These are phyloP conservation scores for Drosophila lacteicornis DNA, from an alignment of 1,140 invertebrate species.

Conservation along the genomic window DNA sequence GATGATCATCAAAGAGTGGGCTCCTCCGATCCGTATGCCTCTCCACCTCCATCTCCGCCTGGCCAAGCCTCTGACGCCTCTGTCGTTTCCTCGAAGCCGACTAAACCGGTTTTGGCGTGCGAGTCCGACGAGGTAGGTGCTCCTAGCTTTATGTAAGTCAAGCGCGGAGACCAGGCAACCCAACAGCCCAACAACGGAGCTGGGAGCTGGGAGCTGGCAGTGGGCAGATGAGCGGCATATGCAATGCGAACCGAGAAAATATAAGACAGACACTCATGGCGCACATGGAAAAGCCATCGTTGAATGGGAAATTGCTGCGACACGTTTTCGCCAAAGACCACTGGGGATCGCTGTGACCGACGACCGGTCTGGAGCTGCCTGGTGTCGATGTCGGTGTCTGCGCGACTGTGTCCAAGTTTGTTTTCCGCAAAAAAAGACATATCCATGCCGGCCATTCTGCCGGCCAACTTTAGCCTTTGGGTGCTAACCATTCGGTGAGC, in stretches of 20 bases:
- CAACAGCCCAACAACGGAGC: conserved; percentile 18
- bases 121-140: conserved; percentile 48
- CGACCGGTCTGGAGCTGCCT: conserved; percentile 23
- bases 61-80: conserved; percentile 53
- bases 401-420: conserved; percentile 37
- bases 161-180: conserved; percentile 48
- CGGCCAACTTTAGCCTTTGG: conserved; percentile 77
- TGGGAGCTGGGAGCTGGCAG: conserved; percentile 22
- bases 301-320: conserved; percentile 77
- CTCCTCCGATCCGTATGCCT: neutral
- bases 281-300: conserved; percentile 64
- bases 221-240: conserved; percentile 69
- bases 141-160: conserved; percentile 81
- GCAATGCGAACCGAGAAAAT: conserved; percentile 51
- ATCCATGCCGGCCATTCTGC: conserved; percentile 55
- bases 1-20: conserved; percentile 27
- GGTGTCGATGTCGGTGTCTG: conserved; percentile 46
- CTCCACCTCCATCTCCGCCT: conserved; percentile 13
- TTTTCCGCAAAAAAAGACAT: conserved; percentile 45
- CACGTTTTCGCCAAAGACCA: conserved; percentile 70
- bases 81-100: conserved; percentile 73
- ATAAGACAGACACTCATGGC: conserved; percentile 27
- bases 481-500: conserved; percentile 55
- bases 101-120: conserved; percentile 69
- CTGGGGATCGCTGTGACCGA: conserved; percentile 27